Evolutionary conservation across 1,140 invertebrate genomes (phyloP).

Genomic region (Micrasema longulum): DNA sequence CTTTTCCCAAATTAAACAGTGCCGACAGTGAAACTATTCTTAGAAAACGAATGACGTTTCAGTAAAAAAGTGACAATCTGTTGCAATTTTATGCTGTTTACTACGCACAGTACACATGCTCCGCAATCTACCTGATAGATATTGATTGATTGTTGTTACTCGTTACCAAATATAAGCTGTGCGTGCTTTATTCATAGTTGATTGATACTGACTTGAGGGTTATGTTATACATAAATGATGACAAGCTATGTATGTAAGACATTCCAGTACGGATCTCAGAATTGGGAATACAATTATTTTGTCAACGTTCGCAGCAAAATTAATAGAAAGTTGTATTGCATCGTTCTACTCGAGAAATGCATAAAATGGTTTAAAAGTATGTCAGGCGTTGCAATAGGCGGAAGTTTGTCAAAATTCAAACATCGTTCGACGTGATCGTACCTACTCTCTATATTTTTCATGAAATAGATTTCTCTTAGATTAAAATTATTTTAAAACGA

Average conservation of each 20-base stretch:
- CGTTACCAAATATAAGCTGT: conserved; percentile 35
- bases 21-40: no score
- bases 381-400: conserved; percentile 23
- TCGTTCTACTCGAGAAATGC: conserved; percentile 39
- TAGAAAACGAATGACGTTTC: no score
- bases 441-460: no score
- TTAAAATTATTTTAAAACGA: no score
- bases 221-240: no score
- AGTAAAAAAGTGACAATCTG: no score
- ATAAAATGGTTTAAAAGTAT: conserved; percentile 34
- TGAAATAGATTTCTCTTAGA: no score
- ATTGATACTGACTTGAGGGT: background rate
- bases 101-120: conserved; percentile 34
- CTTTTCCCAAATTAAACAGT: no score
- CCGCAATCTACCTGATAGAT: conserved; percentile 42
- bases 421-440: background rate
- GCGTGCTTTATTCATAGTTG: conserved; percentile 18
- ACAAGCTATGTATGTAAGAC: no score
- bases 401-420: conserved; percentile 17
- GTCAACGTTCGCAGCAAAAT: conserved; percentile 37
- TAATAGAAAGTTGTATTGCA: conserved; percentile 53
- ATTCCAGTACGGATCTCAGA: no score
- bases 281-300: conserved; percentile 1
- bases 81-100: conserved; percentile 33
- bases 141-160: conserved; percentile 46